phyloP scores from a whole-genome alignment of 2,113 vertebrate genomes.

The Mustelus asterias region DNA sequence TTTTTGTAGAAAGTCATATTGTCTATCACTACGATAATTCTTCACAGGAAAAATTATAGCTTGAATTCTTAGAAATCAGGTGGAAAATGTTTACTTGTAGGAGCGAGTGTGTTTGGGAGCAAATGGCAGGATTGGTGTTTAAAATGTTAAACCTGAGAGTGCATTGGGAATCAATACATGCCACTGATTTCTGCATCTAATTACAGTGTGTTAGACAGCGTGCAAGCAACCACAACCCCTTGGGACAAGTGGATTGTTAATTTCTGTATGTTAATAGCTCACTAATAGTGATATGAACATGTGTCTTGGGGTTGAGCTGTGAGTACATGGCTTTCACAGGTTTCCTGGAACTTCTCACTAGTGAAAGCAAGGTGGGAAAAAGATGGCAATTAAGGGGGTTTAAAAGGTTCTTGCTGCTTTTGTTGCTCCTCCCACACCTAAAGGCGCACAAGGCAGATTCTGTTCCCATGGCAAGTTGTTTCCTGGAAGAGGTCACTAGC shows the following conservation, averaged over 20 bases:
- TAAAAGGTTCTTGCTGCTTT: no score
- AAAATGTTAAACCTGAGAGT: background rate
- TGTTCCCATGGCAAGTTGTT: no score
- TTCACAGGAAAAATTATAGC: background rate
- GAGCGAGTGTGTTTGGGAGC: background rate
- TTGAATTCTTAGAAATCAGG: background rate
- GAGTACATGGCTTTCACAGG: background rate
- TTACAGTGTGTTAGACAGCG: background rate
- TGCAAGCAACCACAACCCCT: background rate
- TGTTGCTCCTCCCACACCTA: no score
- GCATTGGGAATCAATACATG: background rate
- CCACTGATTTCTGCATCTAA: background rate
- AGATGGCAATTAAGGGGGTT: no score
- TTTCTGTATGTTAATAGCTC: background rate
- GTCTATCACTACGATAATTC: background rate
- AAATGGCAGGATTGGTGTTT: background rate
- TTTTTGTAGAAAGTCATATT: background rate
- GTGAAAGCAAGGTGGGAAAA: background rate
- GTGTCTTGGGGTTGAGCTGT: background rate
- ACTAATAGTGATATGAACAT: background rate
- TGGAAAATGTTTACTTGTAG: background rate
- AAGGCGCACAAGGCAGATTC: no score
- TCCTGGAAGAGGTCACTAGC: no score
- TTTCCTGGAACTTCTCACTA: no score
- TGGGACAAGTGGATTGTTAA: background rate